Conservation (phyloP, 2,888 invertebrate genomes). For the Brachyptera risi region DNA sequence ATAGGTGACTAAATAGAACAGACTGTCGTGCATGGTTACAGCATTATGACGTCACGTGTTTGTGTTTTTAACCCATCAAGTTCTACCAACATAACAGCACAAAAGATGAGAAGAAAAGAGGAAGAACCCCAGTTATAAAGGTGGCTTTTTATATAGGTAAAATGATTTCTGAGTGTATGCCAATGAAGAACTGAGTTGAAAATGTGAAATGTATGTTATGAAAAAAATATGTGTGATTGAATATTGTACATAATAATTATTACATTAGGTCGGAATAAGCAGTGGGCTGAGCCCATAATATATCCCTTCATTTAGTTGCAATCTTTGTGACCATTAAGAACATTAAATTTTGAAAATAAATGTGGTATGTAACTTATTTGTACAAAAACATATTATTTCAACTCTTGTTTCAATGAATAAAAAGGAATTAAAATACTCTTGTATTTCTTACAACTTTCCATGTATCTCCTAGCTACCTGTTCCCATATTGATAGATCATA, state of each 20-base stretch:
- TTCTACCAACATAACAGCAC: background rate
- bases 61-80: background rate
- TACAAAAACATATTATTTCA: conserved; percentile 11
- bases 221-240: conserved; percentile 1
- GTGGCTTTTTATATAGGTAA: background rate
- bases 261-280: background rate
- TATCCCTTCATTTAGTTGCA: conserved; percentile 15
- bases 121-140: background rate
- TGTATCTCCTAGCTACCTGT: no score
- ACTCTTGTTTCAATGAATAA: conserved; percentile 4
- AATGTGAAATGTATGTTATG: background rate
- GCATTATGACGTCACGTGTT: background rate
- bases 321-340: conserved; percentile 15
- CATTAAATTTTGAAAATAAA: conserved; percentile 26
- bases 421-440: background rate
- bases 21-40: background rate
- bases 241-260: conserved; percentile 8
- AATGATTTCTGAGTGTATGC: background rate
- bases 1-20: background rate
- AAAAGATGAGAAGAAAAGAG: background rate
- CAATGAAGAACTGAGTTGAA: background rate
- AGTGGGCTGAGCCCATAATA: conserved; percentile 14
- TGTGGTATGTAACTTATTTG: conserved; percentile 29
- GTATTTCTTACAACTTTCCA: no score
- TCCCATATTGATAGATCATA: no score